These are phyloP conservation scores for Burhinus bistriatus DNA, from an alignment of 2,113 vertebrate species.

Conservation along the genomic window DNA sequence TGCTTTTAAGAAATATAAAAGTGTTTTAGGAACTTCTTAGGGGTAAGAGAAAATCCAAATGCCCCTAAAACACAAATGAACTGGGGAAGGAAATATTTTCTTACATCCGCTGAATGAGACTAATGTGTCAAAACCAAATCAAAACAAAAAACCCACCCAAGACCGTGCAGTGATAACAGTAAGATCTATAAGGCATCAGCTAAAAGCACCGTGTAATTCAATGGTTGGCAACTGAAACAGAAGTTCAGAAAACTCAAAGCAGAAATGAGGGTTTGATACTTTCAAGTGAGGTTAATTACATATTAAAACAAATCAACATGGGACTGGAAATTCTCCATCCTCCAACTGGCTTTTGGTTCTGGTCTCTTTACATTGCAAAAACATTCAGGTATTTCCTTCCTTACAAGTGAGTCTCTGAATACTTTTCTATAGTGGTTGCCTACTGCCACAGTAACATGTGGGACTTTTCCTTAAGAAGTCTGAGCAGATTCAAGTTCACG, in stretches of 20 bases:
- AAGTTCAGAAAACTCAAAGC: neutral
- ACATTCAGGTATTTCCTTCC: neutral
- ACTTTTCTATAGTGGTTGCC: neutral
- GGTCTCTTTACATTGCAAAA: neutral
- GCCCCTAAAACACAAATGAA: neutral
- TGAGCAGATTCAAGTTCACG: neutral
- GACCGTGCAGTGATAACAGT: fast-evolving
- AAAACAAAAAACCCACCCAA: neutral
- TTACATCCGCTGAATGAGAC: neutral
- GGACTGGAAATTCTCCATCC: neutral
- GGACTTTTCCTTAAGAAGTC: neutral
- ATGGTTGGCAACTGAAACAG: neutral
- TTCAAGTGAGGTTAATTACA: neutral
- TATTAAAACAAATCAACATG: neutral
- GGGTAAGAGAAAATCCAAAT: neutral
- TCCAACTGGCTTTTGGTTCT: neutral
- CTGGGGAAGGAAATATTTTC: neutral
- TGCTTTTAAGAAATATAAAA: neutral
- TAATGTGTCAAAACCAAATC: neutral
- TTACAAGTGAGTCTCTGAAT: neutral
- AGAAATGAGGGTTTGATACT: neutral
- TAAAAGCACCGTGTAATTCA: neutral
- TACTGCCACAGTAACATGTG: neutral
- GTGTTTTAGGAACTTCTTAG: neutral
- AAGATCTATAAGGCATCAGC: neutral